Conservation (phyloP, 2,888 invertebrate species). For the Apeira syringaria region DNA sequence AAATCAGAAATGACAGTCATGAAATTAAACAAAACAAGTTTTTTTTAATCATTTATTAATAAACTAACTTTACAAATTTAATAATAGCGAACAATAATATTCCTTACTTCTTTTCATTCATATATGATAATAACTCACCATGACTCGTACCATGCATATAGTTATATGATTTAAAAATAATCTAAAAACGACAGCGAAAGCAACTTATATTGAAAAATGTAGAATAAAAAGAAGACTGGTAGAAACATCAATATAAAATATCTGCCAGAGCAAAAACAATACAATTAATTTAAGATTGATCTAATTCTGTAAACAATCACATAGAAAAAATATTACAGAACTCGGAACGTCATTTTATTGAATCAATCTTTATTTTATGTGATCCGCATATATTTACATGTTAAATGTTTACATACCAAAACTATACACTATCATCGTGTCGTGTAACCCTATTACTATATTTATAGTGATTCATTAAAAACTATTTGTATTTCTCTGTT, state of each 20-base stretch:
- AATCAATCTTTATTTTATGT: conserved; percentile 74
- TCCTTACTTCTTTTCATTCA: conserved; percentile 83
- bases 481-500: conserved; percentile 80
- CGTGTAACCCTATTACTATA: conserved; percentile 77
- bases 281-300: conserved; percentile 27
- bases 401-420: conserved; percentile 80
- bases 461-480: conserved; percentile 75
- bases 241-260: conserved; percentile 51
- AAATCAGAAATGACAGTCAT: too few relatives aligned
- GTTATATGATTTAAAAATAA: conserved; percentile 82
- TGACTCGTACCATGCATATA: conserved; percentile 82
- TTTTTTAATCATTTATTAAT: conserved; percentile 84
- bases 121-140: conserved; percentile 66
- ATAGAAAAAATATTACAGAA: conserved; percentile 29
- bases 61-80: conserved; percentile 84
- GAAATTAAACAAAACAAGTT: conserved; percentile 61
- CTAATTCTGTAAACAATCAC: conserved; percentile 22
- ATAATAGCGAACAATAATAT: conserved; percentile 84
- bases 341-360: conserved; percentile 59
- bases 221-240: conserved; percentile 68
- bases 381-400: conserved; percentile 77
- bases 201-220: conserved; percentile 80
- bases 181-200: conserved; percentile 81
- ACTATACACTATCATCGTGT: conserved; percentile 78
- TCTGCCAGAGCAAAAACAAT: conserved; percentile 59